Evolutionary conservation across 2,797 vertebrate genomes (phyloP), one percentile per base, ranked within the genome.

Genomic region (Enteromius afrohamiltoni): DNA sequence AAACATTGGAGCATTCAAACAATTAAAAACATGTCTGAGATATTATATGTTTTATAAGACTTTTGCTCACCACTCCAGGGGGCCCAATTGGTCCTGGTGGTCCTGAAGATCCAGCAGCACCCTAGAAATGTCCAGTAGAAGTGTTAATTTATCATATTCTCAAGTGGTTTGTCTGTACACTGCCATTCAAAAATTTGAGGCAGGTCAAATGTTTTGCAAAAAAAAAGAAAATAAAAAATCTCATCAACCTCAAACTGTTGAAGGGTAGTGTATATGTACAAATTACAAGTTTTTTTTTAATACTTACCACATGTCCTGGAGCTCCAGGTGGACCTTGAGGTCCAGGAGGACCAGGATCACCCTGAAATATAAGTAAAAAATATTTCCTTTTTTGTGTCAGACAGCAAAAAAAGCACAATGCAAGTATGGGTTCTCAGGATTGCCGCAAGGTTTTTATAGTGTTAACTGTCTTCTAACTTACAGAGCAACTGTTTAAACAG

Each of bases 1-100:
- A n/a, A 82, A 55, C 45, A 68, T 11, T 70, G 62, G 65, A 23
- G 29, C 53, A 49, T 74, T 23, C 31, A 65, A 34, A 17, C 26
- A 13, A 42, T 13, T 62, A 68, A 69, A 67, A 11, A 58, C 67
- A 77, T 74, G 11, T 68, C 79, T 79, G 62, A 31, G 29, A 68
- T 7, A 23, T 31, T 58, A 67, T 77, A 37, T n/a, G 21, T 55
- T 55, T 53, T 49, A 45, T 37, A 77, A 69, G 81, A 58, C 29
- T 71, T 64, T 82, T 40, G 1, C 94, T 96, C 89, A 96, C 96
- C 91, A 94, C 47, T 53, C 94, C 95, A 0, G 93, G 85, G 0
- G 94, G 91, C 49, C 96, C 96, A 47, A 93, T 86, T 0, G 92
- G 94, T 4, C 96, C 96, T 0, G 95, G 93, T 84, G 95, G 93